Evolutionary conservation across 2,888 invertebrate species (phyloP), one percentile per base, ranked within the genome.

Genomic region (Amaurobius ferox): DNA sequence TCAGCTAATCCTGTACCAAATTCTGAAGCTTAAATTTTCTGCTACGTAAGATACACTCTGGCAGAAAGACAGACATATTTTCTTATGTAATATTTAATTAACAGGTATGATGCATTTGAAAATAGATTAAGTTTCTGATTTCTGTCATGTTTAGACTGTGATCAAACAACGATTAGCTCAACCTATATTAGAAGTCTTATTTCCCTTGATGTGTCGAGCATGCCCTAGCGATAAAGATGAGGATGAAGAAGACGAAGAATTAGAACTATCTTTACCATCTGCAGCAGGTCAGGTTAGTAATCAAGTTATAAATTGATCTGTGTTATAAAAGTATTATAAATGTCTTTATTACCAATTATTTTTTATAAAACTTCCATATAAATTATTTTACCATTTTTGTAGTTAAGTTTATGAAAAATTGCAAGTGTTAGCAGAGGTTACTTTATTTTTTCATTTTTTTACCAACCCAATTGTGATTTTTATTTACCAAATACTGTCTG

Each of bases 111-210:
- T n/a, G n/a, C n/a, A n/a, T n/a, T n/a, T n/a, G n/a, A n/a, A n/a
- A n/a, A n/a, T n/a, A n/a, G n/a, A n/a, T n/a, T 35, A 5, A 35
- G 35, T 35, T 35, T 35, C 35, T 35, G 35, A 35, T 35, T 5
- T 35, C 11, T 76, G 55, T 68, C 32, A 83, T 76, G 90, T 89
- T 11, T 88, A 92, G 92, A 90, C 93, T 1, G 92, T 95, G 70
- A 92, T 95, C 81, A 95, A 95, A 90, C 93, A 94, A 89, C 94
- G 95, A 90, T 91, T 96, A 71, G 92, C 95, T 30, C 93, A 94
- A 88, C 94, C 95, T 0, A 94, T 95, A 19, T 92, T 94, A 88
- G 93, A 93, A 88, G 93, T 94, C 16, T 91, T 95, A 66, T 95
- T 95, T 90, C 93, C 93, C 81, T 92, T 95, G 73, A 94, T 96